These are phyloP conservation scores for Lepidurus arcticus DNA, from an alignment of 1,140 invertebrate genomes.

Conservation along the genomic window DNA sequence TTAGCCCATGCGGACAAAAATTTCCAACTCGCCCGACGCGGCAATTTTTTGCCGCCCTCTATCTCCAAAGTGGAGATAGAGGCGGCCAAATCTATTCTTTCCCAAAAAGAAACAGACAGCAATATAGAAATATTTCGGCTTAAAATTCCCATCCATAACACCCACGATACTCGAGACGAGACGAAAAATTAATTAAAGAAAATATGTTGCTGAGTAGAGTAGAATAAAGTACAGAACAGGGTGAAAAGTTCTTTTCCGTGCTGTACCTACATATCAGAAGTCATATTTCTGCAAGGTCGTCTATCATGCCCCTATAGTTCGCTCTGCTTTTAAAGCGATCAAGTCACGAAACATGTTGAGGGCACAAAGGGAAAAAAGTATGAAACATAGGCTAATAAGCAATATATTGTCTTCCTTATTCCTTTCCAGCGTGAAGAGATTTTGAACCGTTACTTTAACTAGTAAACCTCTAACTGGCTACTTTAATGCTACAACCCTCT, in stretches of 20 bases:
- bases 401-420: neutral
- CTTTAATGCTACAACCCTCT: neutral
- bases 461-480: neutral
- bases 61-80: too few relatives aligned
- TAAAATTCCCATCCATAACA: neutral
- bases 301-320: too few relatives aligned
- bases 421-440: neutral
- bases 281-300: neutral
- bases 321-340: neutral
- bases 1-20: neutral
- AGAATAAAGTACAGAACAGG: neutral
- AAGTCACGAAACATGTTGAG: neutral
- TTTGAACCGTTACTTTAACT: neutral
- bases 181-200: too few relatives aligned
- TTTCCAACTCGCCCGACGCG: neutral
- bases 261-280: neutral
- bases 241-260: neutral
- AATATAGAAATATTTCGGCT: neutral
- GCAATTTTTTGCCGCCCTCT: neutral
- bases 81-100: too few relatives aligned
- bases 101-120: neutral
- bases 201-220: neutral
- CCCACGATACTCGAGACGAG: too few relatives aligned
- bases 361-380: neutral
- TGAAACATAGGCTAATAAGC: neutral